Base-by-base conservation (phyloP, 1,140 invertebrate genomes). In the Neotoxoptera formosana region DNA sequence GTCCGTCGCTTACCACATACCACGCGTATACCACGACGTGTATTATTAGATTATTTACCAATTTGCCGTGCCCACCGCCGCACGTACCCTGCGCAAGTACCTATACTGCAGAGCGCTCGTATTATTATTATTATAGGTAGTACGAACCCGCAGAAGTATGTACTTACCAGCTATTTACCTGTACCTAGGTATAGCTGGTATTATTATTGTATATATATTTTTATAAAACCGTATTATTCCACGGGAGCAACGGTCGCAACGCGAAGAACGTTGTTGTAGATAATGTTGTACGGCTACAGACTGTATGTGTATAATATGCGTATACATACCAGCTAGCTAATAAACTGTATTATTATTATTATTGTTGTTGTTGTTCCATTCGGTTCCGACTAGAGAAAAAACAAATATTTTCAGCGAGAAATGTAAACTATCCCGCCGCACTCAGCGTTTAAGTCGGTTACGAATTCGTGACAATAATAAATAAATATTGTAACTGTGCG, bases 41-140 rank as follows among this genome's bases (percentile, higher is more conserved):
- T 84, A 47, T 47, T 83, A 83, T 83, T 83, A 83, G 45, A 76
- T 84, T 84, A 84, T 84, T 84, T 84, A 45, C 83, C 86, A 48
- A 87, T 87, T 87, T 48, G 47, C 30, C 83, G 36, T 84, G 34
- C 84, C 86, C n/a, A 30, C 23, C 23, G 83, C n/a, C n/a, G n/a
- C n/a, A n/a, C 36, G 83, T 84, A 84, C 36, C 23, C 41, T 36
- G 11, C 23, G 11, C 23, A 84, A 36, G 36, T 23, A 41, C 41
- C 41, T 41, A n/a, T n/a, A 83, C 36, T n/a, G 17, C n/a, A n/a
- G n/a, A n/a, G 11, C 60, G 60, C 4, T 76, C 60, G n/a, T 76
- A 76, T 76, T 76, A 76, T 76, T 76, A n/a, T n/a, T n/a, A n/a
- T n/a, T n/a, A n/a, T n/a, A n/a, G n/a, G n/a, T n/a, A 76, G n/a